Base-by-base conservation (phyloP, 2,888 invertebrate genomes). In the Eumerus sabulonum region DNA sequence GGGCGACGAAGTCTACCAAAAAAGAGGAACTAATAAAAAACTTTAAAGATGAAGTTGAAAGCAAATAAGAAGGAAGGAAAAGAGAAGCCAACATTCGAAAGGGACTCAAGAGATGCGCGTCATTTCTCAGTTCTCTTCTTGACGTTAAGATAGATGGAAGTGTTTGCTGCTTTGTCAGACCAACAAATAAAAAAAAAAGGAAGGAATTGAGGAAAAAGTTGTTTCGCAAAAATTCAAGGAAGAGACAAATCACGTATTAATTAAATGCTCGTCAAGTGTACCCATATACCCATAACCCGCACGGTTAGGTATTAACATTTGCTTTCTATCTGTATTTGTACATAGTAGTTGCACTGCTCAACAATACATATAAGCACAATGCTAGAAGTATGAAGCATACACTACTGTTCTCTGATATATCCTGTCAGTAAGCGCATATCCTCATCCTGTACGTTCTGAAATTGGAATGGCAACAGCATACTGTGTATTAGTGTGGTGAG, bases 401-500 rank as follows among this genome's bases (percentile, higher is more conserved):
- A 67, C 60, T 53, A 14, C 19, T n/a, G n/a, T 40, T 5, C 40
- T 40, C n/a, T n/a, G 40, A 4, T 27, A 7, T 27, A 27, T 7
- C 27, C 7, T 27, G 2, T 27, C 27, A 27, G 27, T 2, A 27
- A 2, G 27, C 2, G 27, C 7, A 27, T 2, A 7, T 27, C 27
- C 27, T 27, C 7, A n/a, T 73, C 64, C 68, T 74, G 70, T 79
- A 68, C 74, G 73, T 79, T 54, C 40, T 74, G 74, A 59, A 74
- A 74, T 70, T 50, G 54, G 68, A 59, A 74, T 73, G 59, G 50
- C 44, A 60, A 56, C 51, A 60, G 60, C 42, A 77, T 79, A 74
- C 74, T n/a, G n/a, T n/a, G n/a, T 74, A 79, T 79, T 79, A 79
- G 74, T 74, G 74, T 45, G 79, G 74, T 79, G 44, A 70, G 74